phyloP scores from a whole-genome alignment of 2,888 invertebrate species.

The Sipunculus nudus region DNA sequence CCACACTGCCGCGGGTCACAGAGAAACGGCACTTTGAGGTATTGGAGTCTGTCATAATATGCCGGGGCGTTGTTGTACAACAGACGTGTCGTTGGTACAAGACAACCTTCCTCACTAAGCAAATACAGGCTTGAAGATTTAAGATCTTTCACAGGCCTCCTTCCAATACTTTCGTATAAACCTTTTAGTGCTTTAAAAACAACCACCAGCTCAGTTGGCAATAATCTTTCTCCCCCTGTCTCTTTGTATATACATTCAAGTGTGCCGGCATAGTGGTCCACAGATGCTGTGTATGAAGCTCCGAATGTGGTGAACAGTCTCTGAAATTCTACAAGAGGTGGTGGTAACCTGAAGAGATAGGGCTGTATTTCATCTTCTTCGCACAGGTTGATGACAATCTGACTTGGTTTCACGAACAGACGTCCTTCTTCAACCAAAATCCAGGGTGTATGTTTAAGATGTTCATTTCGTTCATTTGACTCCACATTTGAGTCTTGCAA shows the following conservation, averaged over 20 bases:
- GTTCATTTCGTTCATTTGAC: constrained; percentile 7
- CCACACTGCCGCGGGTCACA: constrained; percentile 29
- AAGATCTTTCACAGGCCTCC: constrained; percentile 3
- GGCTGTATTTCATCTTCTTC: constrained; percentile 40
- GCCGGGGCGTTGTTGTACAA: constrained; percentile 38
- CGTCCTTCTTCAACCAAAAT: constrained; percentile 28
- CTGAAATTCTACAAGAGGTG: constrained; percentile 34
- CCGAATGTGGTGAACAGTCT: constrained; percentile 43
- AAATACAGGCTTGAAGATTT: constrained; percentile 16
- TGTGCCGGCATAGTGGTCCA: constrained; percentile 38
- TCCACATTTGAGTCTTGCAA: constrained; percentile 16
- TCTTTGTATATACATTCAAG: constrained; percentile 31
- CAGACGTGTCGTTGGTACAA: constrained; percentile 22
- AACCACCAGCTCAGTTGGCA: constrained; percentile 34
- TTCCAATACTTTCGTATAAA: constrained; percentile 22
- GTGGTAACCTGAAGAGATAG: constrained; percentile 42
- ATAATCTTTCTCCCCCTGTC: constrained; percentile 17
- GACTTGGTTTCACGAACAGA: constrained; percentile 28
- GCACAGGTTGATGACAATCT: constrained; percentile 34
- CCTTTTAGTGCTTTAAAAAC: constrained; percentile 36
- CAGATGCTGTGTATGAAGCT: constrained; percentile 30
- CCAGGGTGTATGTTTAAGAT: constrained; percentile 17
- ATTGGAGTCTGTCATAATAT: constrained; percentile 31
- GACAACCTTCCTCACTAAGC: constrained; percentile 27
- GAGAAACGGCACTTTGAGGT: constrained; percentile 29